Base-by-base conservation (phyloP, 1,140 invertebrate genomes). In the Orchesella cincta region DNA sequence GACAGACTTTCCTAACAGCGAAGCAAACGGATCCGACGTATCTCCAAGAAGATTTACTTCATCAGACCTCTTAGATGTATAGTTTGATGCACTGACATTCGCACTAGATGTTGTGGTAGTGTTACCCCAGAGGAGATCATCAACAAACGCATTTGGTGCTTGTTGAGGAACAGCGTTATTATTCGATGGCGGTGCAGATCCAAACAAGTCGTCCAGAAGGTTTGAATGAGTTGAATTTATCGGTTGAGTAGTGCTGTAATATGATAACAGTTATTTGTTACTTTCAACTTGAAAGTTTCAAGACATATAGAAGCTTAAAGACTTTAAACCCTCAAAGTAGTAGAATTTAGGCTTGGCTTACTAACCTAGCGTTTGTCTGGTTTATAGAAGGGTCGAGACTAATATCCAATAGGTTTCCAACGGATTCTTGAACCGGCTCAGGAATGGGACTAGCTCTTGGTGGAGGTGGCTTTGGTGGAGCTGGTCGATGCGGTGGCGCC, bases 391-490 rank as follows among this genome's bases (percentile, higher is more conserved):
- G 46, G 28, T 73, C 76, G 16, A 78, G 51, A 29, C 76, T 78
- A 14, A 78, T 78, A 20, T 78, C 76, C 0, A 78, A 28, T 34
- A 78, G 54, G 64, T 78, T 78, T 2, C 71, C 76, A 12, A 77
- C 71, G 18, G 76, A 28, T 39, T 78, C 73, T 74, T 78, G 70
- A 23, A 23, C 34, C 2, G 54, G 76, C 36, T 51, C 36, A 46
- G 34, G 70, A 28, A 23, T 1, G 12, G 76, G 36, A 51, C 33
- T 75, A 20, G 51, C 3, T 34, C 54, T 77, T 8, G 23, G 18
- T 33, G 74, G 78, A 57, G 79, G 77, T 23, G 81, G 76, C 35
- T 71, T 73, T 20, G 76, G 76, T 35, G 75, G 76, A n/a, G 75
- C 34, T 33, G 74, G 74, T 73, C 46, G 26, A 1, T 70, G 34